Percentiles rank a stretch among this genome's conserved stretches.
Conservation (phyloP, 1,140 invertebrate species). For the Drosophila jambulina region DNA sequence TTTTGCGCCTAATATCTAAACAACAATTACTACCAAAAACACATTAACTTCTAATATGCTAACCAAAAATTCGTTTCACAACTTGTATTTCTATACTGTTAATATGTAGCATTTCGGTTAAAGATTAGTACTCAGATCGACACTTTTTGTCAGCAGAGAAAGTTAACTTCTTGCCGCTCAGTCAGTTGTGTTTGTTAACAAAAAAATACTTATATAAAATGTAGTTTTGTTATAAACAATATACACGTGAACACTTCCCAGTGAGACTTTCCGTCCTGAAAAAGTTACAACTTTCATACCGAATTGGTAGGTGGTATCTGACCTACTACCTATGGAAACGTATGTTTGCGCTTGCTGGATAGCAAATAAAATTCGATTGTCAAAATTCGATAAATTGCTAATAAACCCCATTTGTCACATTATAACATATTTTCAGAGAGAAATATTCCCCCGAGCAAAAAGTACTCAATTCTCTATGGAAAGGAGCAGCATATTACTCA, state of each 20-base stretch:
- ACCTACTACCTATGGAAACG: too few relatives aligned
- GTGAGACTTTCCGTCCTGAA: too few relatives aligned
- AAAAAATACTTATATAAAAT: not conserved
- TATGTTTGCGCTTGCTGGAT: not conserved
- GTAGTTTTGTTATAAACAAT: not conserved
- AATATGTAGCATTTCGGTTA: not conserved
- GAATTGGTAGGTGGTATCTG: too few relatives aligned
- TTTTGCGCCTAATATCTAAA: constrained; percentile 49
- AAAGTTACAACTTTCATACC: not conserved
- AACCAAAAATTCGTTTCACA: constrained; percentile 67
- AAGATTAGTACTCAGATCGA: constrained; percentile 15
- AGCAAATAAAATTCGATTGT: not conserved
- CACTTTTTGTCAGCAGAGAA: not conserved
- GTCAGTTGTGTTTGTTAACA: constrained; percentile 2
- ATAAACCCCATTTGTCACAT: not conserved
- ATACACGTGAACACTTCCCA: not conserved
- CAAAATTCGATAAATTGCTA: not conserved
- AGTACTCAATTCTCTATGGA: not conserved
- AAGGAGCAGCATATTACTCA: not conserved
- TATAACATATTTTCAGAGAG: not conserved
- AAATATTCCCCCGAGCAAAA: not conserved
- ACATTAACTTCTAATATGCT: constrained; percentile 66
- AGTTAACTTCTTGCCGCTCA: not conserved
- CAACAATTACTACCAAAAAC: constrained; percentile 69
- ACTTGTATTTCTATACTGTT: constrained; percentile 11